A percentile compares a stretch with the other conserved stretches of the same genome.
Conservation (phyloP, 2,888 invertebrate genomes). For the Trachelus iudaicus region DNA sequence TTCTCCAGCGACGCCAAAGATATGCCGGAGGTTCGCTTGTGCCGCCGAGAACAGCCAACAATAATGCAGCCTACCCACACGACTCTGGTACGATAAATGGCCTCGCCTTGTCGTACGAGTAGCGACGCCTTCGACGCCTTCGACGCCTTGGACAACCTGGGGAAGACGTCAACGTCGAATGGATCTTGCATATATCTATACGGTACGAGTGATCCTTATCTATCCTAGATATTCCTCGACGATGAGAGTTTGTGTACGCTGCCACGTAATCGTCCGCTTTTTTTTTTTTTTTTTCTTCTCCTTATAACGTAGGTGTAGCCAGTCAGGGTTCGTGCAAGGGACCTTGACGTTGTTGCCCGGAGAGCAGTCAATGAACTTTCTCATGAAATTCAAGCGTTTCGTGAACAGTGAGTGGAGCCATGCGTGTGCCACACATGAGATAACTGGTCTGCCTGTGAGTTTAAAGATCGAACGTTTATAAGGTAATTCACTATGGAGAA, state of each 20-base stretch:
- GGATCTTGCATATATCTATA: not conserved
- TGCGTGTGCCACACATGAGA: not conserved
- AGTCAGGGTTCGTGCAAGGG: not conserved
- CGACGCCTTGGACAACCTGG: too few relatives aligned
- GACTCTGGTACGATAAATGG: not conserved
- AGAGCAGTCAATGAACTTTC: constrained; percentile 5
- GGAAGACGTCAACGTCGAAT: not conserved
- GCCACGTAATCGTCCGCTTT: not conserved
- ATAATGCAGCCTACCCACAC: not conserved
- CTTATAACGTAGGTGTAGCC: not conserved
- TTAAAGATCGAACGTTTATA: not conserved
- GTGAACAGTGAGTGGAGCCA: not conserved
- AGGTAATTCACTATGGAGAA: not conserved
- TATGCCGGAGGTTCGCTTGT: constrained; percentile 18
- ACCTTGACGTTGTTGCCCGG: not conserved
- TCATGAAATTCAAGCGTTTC: constrained; percentile 1
- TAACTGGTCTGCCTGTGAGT: not conserved
- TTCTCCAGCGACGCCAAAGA: constrained; percentile 48
- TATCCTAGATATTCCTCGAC: not conserved
- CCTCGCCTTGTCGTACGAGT: not conserved
- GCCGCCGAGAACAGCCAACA: not conserved
- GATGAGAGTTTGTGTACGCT: not conserved
- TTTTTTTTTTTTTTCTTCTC: not conserved
- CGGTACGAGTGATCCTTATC: not conserved
- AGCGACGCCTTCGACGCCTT: not conserved